Percentiles rank a stretch among this genome's conserved stretches.
Conservation (phyloP, 2,888 invertebrate genomes). For the Erynnis tages region DNA sequence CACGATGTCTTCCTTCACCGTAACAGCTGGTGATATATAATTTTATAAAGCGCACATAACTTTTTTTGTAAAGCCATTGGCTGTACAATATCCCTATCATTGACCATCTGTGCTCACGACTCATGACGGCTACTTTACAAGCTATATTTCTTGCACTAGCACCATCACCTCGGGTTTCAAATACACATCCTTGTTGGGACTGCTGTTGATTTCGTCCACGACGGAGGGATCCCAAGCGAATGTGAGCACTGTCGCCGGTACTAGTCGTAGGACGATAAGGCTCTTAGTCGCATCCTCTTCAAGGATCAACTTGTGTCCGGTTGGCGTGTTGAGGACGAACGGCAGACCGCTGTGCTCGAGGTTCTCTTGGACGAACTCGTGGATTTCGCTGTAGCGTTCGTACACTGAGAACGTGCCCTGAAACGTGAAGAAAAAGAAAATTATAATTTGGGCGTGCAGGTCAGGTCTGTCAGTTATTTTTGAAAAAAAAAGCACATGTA, state of each 20-base stretch:
- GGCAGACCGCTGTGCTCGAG: constrained; percentile 85
- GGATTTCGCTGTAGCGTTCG: constrained; percentile 88
- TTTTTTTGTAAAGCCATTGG: too few relatives aligned
- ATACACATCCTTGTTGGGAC: constrained; percentile 81
- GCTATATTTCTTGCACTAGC: constrained; percentile 82
- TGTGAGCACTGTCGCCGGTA: constrained; percentile 90
- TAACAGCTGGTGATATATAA: too few relatives aligned
- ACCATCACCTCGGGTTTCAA: constrained; percentile 90
- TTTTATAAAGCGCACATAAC: too few relatives aligned
- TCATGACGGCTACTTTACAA: not conserved
- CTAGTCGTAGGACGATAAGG: constrained; percentile 88
- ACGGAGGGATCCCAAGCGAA: constrained; percentile 85
- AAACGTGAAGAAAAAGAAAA: constrained; percentile 39
- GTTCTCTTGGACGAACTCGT: constrained; percentile 90
- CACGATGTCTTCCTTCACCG: too few relatives aligned
- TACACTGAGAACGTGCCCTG: constrained; percentile 95
- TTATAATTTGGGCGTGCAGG: too few relatives aligned
- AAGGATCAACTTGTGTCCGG: constrained; percentile 83
- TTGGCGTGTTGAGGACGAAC: constrained; percentile 86
- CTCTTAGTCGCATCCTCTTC: constrained; percentile 87
- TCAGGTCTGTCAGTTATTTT: too few relatives aligned
- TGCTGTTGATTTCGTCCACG: constrained; percentile 71
- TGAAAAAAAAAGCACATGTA: too few relatives aligned
- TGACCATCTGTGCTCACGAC: too few relatives aligned
- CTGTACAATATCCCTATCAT: too few relatives aligned